Conservation (phyloP, 2,113 vertebrate genomes). For the Hemichromis elongatus region DNA sequence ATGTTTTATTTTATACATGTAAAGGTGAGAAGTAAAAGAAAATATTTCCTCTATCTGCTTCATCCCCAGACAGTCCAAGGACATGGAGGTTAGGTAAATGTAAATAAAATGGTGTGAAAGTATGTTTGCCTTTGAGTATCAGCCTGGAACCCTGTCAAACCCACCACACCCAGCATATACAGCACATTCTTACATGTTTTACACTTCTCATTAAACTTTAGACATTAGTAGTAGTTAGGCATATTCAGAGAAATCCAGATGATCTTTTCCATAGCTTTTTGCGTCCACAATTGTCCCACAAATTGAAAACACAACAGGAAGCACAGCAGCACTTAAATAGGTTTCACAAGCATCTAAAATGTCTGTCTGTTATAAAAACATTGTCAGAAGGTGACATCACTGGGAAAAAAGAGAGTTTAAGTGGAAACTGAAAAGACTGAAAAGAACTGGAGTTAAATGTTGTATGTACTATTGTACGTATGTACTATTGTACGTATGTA, state of each 20-base stretch:
- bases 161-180: rapidly evolving
- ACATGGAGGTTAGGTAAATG: background rate
- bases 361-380: background rate
- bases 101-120: background rate
- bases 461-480: no score
- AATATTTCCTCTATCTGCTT: background rate
- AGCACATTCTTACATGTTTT: background rate
- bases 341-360: background rate
- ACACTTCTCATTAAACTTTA: background rate
- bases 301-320: background rate
- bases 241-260: background rate
- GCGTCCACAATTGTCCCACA: background rate
- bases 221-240: background rate
- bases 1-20: background rate
- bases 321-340: background rate
- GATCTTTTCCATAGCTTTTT: background rate
- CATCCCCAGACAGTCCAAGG: background rate
- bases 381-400: background rate
- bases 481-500: no score
- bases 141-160: background rate
- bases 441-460: background rate
- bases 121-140: background rate
- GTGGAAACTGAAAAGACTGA: background rate
- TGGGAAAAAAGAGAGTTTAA: rapidly evolving
- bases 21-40: background rate